phyloP scores from a whole-genome alignment of 2,888 invertebrate genomes.

The Brachyopa scutellaris region DNA sequence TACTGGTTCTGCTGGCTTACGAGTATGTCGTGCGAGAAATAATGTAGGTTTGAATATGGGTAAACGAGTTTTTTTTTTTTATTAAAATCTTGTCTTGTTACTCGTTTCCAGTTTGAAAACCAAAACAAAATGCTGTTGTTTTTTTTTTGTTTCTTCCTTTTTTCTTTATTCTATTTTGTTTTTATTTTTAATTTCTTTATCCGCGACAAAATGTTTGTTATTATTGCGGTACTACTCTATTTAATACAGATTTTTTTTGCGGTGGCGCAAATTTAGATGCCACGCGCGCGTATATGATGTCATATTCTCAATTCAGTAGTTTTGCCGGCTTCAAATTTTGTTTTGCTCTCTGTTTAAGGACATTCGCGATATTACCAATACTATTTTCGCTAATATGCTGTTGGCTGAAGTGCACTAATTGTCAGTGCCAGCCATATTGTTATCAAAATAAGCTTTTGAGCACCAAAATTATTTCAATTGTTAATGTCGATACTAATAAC shows the following conservation, averaged over 20 bases:
- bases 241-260: background rate
- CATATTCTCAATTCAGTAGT: constrained; percentile 14
- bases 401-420: no score
- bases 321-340: constrained; percentile 30
- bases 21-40: background rate
- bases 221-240: no score
- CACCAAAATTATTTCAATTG: no score
- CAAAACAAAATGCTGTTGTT: constrained; percentile 14
- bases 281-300: constrained; percentile 38
- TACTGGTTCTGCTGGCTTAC: constrained; percentile 32
- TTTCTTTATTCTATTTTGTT: constrained; percentile 13
- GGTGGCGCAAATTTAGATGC: no score
- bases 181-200: constrained; percentile 23
- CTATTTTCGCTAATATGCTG: no score
- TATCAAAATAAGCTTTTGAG: no score
- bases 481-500: no score
- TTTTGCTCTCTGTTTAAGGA: no score
- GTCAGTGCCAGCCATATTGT: no score
- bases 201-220: no score
- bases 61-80: constrained; percentile 48
- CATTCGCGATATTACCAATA: no score
- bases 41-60: constrained; percentile 45
- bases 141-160: constrained; percentile 14
- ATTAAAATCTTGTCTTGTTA: constrained; percentile 24
- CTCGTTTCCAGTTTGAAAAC: constrained; percentile 15